Percentiles rank a stretch among this genome's conserved stretches.
phyloP scores from a whole-genome alignment of 2,888 invertebrate genomes.

The Petrolisthes manimaculis region DNA sequence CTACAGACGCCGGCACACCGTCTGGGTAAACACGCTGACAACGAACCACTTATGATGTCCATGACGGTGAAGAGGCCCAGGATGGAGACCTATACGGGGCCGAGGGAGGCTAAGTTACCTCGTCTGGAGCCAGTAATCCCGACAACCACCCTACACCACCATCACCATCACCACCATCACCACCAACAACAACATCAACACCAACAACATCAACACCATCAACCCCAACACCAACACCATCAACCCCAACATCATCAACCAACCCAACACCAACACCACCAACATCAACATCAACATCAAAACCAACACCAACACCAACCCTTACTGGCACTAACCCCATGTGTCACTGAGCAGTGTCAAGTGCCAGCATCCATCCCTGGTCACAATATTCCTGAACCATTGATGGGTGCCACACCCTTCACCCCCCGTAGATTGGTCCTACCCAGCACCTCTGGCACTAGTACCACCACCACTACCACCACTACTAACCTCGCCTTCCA shows the following conservation, averaged over 20 bases:
- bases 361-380: slow-evolving; percentile 45
- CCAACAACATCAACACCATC: no score
- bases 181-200: no score
- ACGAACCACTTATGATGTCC: slow-evolving; percentile 65
- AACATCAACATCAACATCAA: no score
- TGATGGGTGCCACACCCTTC: slow-evolving; percentile 42
- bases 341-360: slow-evolving; percentile 23
- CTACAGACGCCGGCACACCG: slow-evolving; percentile 59
- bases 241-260: no score
- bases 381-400: slow-evolving; percentile 39
- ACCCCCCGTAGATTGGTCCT: slow-evolving; percentile 16
- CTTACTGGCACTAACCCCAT: slow-evolving; percentile 41
- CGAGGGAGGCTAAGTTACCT: slow-evolving; percentile 47
- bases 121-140: slow-evolving; percentile 44
- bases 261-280: background rate
- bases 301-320: slow-evolving; percentile 23
- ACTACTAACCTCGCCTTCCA: background rate
- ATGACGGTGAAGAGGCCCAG: slow-evolving; percentile 63
- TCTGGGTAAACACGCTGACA: slow-evolving; percentile 49
- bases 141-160: slow-evolving; percentile 10
- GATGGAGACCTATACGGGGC: slow-evolving; percentile 45
- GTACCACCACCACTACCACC: background rate
- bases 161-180: no score
- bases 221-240: no score
- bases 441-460: background rate